Base-by-base conservation (phyloP, 2,888 invertebrate genomes). In the Drosophila neotestacea region DNA sequence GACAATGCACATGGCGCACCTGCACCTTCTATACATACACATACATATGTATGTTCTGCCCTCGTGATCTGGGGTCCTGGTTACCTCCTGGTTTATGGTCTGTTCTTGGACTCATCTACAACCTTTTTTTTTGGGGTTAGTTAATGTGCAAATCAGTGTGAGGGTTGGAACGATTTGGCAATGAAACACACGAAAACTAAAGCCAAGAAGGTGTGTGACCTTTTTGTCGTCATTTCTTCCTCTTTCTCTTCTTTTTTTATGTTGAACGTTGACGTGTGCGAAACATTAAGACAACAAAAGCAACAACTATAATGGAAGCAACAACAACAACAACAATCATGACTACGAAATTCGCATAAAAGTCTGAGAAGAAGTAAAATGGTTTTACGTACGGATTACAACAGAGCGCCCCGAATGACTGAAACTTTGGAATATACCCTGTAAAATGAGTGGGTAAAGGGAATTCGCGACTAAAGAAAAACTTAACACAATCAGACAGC, bases 191-290 rank as follows among this genome's bases (percentile, higher is more conserved):
- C 36, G 64, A 52, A 46, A 64, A 30, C 30, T 13, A 38, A 60
- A 50, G 34, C 44, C 36, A 70, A 58, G 66, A 85, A 90, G 89
- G 89, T 89, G 81, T 85, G 84, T 89, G 89, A 90, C 88, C 88
- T 85, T 79, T 85, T 79, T 79, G 60, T 34, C 69, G 59, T 66
- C 50, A 64, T 56, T 69, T 56, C 32, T 34, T 58, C n/a, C 22
- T 56, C n/a, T 22, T 44, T 34, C 44, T 65, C 48, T 30, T 36
- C 28, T 50, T 59, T 41, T 41, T 60, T 32, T 48, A 47, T 39
- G 48, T 51, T 54, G 42, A 54, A 55, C 70, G 76, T 81, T 80
- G 85, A 73, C 79, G 87, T 82, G 76, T 81, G 79, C 87, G 76
- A 80, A 76, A 70, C 80, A 80, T 84, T 81, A 79, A 82, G 70